Percentiles rank a stretch among this genome's conserved stretches.
phyloP scores from a whole-genome alignment of 2,888 invertebrate genomes.

The Branchellion lobata region DNA sequence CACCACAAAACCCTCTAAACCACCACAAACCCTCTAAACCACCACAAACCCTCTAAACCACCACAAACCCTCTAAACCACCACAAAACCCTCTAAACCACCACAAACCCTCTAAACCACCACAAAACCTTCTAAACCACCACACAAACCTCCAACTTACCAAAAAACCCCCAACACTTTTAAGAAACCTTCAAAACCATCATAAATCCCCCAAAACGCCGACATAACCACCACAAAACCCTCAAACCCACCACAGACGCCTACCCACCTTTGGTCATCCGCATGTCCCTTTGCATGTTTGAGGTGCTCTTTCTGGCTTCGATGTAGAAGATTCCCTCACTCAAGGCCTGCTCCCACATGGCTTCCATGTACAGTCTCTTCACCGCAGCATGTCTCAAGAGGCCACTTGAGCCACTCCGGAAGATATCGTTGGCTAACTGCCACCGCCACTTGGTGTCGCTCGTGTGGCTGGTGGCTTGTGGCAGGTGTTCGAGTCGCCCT shows the following conservation, averaged over 20 bases:
- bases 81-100: too few relatives aligned
- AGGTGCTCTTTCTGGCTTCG: constrained; percentile 5
- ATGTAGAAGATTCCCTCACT: neutral
- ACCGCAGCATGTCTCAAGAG: neutral
- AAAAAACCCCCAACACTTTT: neutral
- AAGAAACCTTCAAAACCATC: neutral
- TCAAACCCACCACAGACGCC: neutral
- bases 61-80: too few relatives aligned
- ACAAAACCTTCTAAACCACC: neutral
- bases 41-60: too few relatives aligned
- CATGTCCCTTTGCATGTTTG: neutral
- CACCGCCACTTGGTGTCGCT: constrained; percentile 5
- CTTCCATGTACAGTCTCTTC: neutral
- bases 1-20: too few relatives aligned
- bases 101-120: neutral
- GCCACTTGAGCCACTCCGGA: neutral
- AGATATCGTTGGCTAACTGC: neutral
- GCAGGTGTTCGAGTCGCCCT: neutral
- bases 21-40: too few relatives aligned
- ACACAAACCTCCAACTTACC: neutral
- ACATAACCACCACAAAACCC: neutral
- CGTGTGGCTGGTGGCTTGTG: neutral
- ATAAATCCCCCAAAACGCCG: neutral
- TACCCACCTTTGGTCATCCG: neutral
- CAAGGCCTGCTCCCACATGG: neutral